These are phyloP conservation scores for Orius insidiosus DNA, from an alignment of 1,140 invertebrate genomes.

Conservation along the genomic window DNA sequence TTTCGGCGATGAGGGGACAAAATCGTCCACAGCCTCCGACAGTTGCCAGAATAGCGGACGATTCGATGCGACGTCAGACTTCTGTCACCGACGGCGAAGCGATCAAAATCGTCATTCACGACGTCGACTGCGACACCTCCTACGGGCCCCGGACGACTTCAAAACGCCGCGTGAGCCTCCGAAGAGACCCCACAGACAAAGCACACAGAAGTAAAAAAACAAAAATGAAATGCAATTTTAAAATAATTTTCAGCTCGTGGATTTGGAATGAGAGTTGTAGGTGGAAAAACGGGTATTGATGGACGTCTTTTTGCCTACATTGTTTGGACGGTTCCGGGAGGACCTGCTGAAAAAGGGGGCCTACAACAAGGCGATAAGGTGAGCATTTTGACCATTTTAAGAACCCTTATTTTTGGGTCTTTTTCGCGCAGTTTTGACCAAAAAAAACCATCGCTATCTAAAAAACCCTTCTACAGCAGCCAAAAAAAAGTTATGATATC, in stretches of 20 bases:
- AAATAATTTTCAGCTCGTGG: too few relatives aligned
- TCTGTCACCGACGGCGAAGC: constrained; percentile 70
- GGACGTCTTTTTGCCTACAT: constrained; percentile 76
- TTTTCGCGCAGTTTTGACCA: too few relatives aligned
- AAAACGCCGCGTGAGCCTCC: constrained; percentile 51
- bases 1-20: constrained; percentile 37
- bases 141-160: constrained; percentile 38
- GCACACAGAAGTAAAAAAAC: constrained; percentile 75
- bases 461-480: too few relatives aligned
- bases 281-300: constrained; percentile 66
- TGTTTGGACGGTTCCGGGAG: constrained; percentile 76
- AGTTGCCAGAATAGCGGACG: constrained; percentile 33
- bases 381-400: too few relatives aligned
- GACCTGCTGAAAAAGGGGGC: constrained; percentile 73
- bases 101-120: constrained; percentile 82
- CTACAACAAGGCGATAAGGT: constrained; percentile 74
- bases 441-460: too few relatives aligned
- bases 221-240: too few relatives aligned
- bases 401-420: too few relatives aligned
- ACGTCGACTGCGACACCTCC: constrained; percentile 49
- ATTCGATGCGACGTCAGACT: constrained; percentile 48
- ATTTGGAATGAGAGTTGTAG: constrained; percentile 83
- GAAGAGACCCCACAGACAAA: constrained; percentile 63
- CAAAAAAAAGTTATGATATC: too few relatives aligned
- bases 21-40: constrained; percentile 32